These are phyloP conservation scores for Corbicula japonica DNA, from an alignment of 2,888 invertebrate genomes.

Conservation along the genomic window DNA sequence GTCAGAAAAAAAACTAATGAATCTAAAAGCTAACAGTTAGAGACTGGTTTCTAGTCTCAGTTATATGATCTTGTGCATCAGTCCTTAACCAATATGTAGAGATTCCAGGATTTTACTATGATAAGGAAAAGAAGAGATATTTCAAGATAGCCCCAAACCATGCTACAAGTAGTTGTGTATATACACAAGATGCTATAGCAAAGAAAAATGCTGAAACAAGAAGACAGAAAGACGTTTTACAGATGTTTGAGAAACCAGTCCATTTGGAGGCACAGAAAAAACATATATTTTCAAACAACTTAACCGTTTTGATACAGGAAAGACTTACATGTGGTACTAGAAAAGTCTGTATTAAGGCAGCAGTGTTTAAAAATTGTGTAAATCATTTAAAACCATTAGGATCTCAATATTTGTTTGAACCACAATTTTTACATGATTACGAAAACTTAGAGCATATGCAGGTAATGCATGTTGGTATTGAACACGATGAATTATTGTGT, in stretches of 20 bases:
- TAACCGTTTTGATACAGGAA: neutral
- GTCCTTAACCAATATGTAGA: constrained; percentile 53
- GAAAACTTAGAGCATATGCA: constrained; percentile 75
- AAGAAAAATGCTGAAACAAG: constrained; percentile 73
- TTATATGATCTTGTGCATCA: neutral
- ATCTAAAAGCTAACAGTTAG: too few relatives aligned
- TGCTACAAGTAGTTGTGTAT: constrained; percentile 60
- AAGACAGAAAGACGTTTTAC: constrained; percentile 67
- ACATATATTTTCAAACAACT: neutral
- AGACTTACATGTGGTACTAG: constrained; percentile 10
- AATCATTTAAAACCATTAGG: constrained; percentile 43
- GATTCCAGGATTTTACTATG: constrained; percentile 84
- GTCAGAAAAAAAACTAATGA: too few relatives aligned
- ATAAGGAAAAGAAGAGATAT: constrained; percentile 81
- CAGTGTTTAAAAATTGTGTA: constrained; percentile 22
- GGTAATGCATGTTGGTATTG: constrained; percentile 68
- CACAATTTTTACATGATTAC: constrained; percentile 24
- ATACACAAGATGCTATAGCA: constrained; percentile 78
- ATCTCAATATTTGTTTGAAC: constrained; percentile 47
- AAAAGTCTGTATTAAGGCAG: constrained; percentile 14
- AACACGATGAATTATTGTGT: constrained; percentile 72
- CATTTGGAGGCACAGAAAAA: neutral
- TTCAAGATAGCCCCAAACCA: constrained; percentile 82
- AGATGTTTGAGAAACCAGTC: constrained; percentile 14
- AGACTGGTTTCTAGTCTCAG: too few relatives aligned